Percentiles rank a stretch among this genome's conserved stretches.
phyloP scores from a whole-genome alignment of 2,888 invertebrate species.

The Myopa tessellatipennis region DNA sequence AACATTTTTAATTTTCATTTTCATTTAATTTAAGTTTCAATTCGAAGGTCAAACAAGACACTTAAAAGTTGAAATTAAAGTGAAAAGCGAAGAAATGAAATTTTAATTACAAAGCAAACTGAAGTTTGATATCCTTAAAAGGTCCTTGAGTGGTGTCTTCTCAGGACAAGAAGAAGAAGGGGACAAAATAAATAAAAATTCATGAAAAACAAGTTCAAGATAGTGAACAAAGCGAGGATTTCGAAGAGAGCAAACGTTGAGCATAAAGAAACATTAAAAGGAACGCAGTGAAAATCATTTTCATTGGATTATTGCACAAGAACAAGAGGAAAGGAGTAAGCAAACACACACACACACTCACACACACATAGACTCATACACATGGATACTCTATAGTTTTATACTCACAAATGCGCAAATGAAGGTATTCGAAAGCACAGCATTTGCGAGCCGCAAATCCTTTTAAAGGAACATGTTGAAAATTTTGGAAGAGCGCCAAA shows the following conservation, averaged over 20 bases:
- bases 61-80: too few relatives aligned
- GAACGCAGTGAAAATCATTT: slow-evolving; percentile 12
- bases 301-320: slow-evolving; percentile 24
- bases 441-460: slow-evolving; percentile 20
- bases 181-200: neutral
- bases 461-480: slow-evolving; percentile 27
- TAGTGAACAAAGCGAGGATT: neutral
- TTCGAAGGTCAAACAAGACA: too few relatives aligned
- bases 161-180: neutral
- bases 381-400: neutral
- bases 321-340: neutral
- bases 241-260: neutral
- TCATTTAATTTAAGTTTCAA: too few relatives aligned
- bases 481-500: slow-evolving; percentile 25
- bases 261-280: neutral
- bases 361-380: slow-evolving; percentile 7
- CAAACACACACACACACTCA: neutral
- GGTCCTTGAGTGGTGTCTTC: too few relatives aligned
- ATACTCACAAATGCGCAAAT: neutral
- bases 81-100: too few relatives aligned
- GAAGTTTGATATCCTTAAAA: too few relatives aligned
- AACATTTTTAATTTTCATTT: too few relatives aligned
- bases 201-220: too few relatives aligned
- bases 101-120: too few relatives aligned
- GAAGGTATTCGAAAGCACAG: neutral